Evolutionary conservation across 2,113 vertebrate genomes (phyloP).

Genomic region (Podocnemis expansa): DNA sequence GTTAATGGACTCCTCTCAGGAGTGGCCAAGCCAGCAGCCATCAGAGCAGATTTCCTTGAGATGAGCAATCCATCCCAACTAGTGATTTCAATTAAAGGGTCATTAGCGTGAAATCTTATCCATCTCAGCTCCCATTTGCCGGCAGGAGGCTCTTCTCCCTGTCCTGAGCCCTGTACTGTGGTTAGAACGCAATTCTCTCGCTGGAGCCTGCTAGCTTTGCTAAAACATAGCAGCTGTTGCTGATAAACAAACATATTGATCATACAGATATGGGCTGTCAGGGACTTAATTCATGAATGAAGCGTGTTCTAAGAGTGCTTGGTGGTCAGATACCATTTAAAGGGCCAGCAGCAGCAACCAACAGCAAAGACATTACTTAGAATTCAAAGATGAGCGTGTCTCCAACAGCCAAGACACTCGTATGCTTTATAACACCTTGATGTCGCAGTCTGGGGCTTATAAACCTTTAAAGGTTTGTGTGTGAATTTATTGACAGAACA

Average conservation of each 20-base stretch:
- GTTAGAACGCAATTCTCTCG: conserved; percentile 60
- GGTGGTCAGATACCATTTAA: conserved; percentile 67
- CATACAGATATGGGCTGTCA: conserved; percentile 84
- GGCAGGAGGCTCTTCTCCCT: conserved; percentile 58
- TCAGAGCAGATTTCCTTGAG: conserved; percentile 61
- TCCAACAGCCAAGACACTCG: accelerated
- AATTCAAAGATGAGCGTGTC: neutral
- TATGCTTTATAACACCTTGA: neutral
- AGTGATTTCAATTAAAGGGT: conserved; percentile 82
- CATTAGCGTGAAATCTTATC: conserved; percentile 82
- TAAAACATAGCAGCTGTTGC: conserved; percentile 81
- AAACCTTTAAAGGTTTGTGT: neutral
- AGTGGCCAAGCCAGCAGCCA: conserved; percentile 52
- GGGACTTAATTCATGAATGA: conserved; percentile 85
- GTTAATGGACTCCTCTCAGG: conserved; percentile 69
- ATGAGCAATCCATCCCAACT: conserved; percentile 62
- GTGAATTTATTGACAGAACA: neutral
- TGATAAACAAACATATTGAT: conserved; percentile 89
- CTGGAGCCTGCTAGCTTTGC: conserved; percentile 66
- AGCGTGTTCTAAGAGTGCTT: conserved; percentile 73
- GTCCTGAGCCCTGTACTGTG: conserved; percentile 68
- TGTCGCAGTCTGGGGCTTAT: accelerated
- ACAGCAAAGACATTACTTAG: neutral
- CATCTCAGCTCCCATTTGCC: conserved; percentile 75
- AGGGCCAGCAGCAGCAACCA: conserved; percentile 31